Evolutionary conservation across 2,797 vertebrate species (phyloP), one percentile per base, ranked within the genome.

Genomic region (Bryconaethiops microstoma): DNA sequence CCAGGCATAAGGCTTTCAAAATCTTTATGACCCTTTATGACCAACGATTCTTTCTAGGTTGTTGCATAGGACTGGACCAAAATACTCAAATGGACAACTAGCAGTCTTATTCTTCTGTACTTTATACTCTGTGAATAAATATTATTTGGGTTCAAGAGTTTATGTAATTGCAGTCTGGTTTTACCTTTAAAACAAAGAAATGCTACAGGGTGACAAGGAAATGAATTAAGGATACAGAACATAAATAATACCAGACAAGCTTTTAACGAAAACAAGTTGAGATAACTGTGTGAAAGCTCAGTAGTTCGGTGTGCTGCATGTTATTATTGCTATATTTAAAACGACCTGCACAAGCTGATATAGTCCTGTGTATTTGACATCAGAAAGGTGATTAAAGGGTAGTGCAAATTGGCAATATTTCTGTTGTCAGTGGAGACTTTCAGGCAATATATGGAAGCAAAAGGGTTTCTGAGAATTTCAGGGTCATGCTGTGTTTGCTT

Each of bases 321-420:
- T 0, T 39, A n/a, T 39, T 39, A 57, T 57, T 57, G 70, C 70
- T 57, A 13, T 57, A 73, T 55, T 55, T 52, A 50, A 52, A 54
- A 25, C 1, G 2, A 29, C 23, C n/a, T 13, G 7, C 10, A 68
- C 40, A 54, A 52, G 25, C 16, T 40, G 16, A 29, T 64, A 23
- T 4, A 62, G 12, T 14, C 62, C 6, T 17, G 63, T 71, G 2
- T 52, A 25, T n/a, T 48, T 68, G 35, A 68, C 4, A 48, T 52
- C 48, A 52, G 13, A 52, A 40, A 13, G 70, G 77, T 19, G 67
- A 7, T 21, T 13, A 23, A 23, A 1, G n/a, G 68, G 25, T 12
- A 63, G 63, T 67, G 64, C 64, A 67, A 67, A 67, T 67, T 19
- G 19, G 63, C 63, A 65, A 4, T 39, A 35, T 65, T 65, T 40